These are phyloP conservation scores for Sinopyrophorus schimmeli DNA, from an alignment of 2,888 invertebrate genomes.

Conservation along the genomic window DNA sequence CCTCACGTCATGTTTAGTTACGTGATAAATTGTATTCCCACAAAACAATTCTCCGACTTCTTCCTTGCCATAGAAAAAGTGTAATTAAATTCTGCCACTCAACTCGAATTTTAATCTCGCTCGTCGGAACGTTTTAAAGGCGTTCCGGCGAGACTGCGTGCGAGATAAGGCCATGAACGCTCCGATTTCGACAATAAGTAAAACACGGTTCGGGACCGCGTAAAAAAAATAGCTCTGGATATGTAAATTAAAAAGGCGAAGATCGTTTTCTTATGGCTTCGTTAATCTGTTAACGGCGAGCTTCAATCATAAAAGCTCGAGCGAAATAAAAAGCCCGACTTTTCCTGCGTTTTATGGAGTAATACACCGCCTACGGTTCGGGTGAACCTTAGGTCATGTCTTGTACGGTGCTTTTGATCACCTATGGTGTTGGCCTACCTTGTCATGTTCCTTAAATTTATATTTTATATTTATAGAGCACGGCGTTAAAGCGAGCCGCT, in stretches of 20 bases:
- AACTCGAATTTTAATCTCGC: constrained; percentile 37
- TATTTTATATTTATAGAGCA: no score
- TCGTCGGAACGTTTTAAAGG: constrained; percentile 19
- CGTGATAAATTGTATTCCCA: constrained; percentile 48
- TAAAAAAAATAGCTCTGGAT: background rate
- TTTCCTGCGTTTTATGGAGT: constrained; percentile 5
- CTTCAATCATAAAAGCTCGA: constrained; percentile 10
- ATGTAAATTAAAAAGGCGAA: background rate
- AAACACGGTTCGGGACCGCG: background rate
- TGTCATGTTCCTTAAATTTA: no score
- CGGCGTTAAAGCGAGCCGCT: no score
- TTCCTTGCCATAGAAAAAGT: constrained; percentile 40
- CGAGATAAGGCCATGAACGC: no score
- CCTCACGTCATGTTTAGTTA: constrained; percentile 47
- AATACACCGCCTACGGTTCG: constrained; percentile 18
- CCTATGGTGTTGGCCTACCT: constrained; percentile 18
- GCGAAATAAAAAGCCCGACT: constrained; percentile 20
- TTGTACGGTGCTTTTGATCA: constrained; percentile 27
- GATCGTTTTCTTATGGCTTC: no score
- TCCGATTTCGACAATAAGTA: background rate
- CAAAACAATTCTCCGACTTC: constrained; percentile 40
- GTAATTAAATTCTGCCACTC: constrained; percentile 51
- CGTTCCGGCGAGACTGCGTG: constrained; percentile 9
- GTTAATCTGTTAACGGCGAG: no score
- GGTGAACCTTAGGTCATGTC: constrained; percentile 21